Conservation (phyloP, 2,888 invertebrate genomes). For the Adela reaumurella region DNA sequence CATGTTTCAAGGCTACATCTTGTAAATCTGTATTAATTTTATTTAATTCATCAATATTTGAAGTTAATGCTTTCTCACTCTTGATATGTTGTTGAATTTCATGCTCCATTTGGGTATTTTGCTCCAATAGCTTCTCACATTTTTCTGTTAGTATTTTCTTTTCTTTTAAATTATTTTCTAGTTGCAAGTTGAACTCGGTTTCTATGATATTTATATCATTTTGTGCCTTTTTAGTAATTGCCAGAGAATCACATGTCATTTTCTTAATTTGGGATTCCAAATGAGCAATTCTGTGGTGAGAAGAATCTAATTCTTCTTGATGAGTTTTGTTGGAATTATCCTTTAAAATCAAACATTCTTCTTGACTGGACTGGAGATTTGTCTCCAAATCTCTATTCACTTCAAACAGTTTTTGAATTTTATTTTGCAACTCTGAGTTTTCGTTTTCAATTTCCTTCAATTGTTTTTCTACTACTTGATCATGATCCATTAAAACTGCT, state of each 20-base stretch:
- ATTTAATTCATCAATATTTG: constrained; percentile 31
- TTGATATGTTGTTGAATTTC: constrained; percentile 32
- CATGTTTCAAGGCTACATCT: constrained; percentile 19
- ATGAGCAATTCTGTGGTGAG: constrained; percentile 31
- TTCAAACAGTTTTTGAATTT: constrained; percentile 47
- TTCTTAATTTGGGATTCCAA: constrained; percentile 42
- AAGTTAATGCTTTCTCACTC: constrained; percentile 28
- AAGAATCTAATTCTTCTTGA: constrained; percentile 24
- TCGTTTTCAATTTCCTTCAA: constrained; percentile 57
- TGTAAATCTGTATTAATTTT: constrained; percentile 29
- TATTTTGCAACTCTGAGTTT: constrained; percentile 51
- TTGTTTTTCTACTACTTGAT: constrained; percentile 61
- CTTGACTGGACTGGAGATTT: constrained; percentile 37
- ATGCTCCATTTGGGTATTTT: constrained; percentile 33
- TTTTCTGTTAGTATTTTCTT: constrained; percentile 46
- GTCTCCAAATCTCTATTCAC: constrained; percentile 49
- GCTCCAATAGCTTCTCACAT: constrained; percentile 44
- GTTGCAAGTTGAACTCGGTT: constrained; percentile 39
- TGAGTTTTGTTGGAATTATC: constrained; percentile 33
- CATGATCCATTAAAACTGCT: constrained; percentile 57
- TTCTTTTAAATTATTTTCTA: constrained; percentile 43
- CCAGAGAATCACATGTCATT: constrained; percentile 31
- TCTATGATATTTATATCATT: constrained; percentile 43
- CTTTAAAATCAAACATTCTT: constrained; percentile 29
- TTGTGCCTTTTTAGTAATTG: constrained; percentile 36